Base-by-base conservation (phyloP, 1,140 invertebrate genomes). In the Papilio dardanus region DNA sequence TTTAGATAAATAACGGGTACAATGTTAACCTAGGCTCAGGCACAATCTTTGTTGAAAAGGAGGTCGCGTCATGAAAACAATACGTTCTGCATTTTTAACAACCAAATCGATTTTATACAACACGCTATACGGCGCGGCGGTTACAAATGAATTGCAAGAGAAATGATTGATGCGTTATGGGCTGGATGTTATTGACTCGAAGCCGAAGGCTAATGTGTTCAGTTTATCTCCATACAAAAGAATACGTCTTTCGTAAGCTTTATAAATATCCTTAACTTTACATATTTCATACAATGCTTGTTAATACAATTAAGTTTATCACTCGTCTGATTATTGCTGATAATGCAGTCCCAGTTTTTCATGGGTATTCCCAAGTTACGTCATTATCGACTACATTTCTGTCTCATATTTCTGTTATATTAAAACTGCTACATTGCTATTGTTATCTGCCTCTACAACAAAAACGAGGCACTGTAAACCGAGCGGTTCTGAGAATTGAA, bases 61-160 rank as follows among this genome's bases (percentile, higher is more conserved):
- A 62, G 54, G 54, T 62, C 54, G 24, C 54, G 12, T 62, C 54
- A 62, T 62, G 54, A 62, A 62, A 62, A 62, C 54, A 62, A 62
- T 62, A 62, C 54, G 54, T 62, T 62, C 54, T 62, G 54, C 54
- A 62, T 62, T 62, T 62, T 62, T 28, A 62, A 62, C 24, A 62
- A 62, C 54, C 54, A 62, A 62, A 62, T 62, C 54, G 54, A 62
- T 62, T 62, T 62, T 62, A 28, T 62, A 62, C 54, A 62, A 62
- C 54, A 24, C 54, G 54, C 54, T 62, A 62, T 28, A 62, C 54
- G 24, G 28, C 54, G 24, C 35, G 42, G 6, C 6, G 42, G 54
- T 62, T 62, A 21, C 2, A 28, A 62, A 62, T 62, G 54, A 30
- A 62, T 62, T 30, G 8, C 24, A 12, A 62, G 21, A 62, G 24